Evolutionary conservation across 2,113 vertebrate genomes (phyloP).

Genomic region (Lipophrys pholis): DNA sequence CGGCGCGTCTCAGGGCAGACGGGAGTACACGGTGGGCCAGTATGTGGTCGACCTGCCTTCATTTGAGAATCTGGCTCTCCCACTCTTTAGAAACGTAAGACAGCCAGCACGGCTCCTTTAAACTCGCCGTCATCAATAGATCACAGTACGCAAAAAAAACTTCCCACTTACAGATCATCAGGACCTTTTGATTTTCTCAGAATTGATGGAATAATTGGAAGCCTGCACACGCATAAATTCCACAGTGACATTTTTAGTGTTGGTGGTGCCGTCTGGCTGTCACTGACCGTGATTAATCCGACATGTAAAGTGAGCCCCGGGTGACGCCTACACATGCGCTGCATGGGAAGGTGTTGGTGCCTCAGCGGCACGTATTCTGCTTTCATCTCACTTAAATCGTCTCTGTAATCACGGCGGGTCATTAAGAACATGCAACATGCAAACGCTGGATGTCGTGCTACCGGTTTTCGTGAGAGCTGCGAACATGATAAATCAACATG

Average conservation of each 20-base stretch:
- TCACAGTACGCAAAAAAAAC: constrained; percentile 44
- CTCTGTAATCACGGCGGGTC: constrained; percentile 50
- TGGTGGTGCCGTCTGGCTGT: constrained; percentile 77
- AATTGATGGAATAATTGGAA: constrained; percentile 75
- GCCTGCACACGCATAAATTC: constrained; percentile 70
- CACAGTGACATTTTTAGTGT: constrained; percentile 76
- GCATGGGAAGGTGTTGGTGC: constrained; percentile 58
- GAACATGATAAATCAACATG: background rate
- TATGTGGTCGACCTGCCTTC: constrained; percentile 91
- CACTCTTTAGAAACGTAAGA: constrained; percentile 90
- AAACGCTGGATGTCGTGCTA: background rate
- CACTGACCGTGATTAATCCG: constrained; percentile 72
- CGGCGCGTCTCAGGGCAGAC: constrained; percentile 71
- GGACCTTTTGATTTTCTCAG: constrained; percentile 56
- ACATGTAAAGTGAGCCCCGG: constrained; percentile 69
- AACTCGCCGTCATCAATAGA: constrained; percentile 51
- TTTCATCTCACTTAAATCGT: constrained; percentile 60
- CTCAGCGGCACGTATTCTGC: constrained; percentile 21
- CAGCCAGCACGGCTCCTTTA: background rate
- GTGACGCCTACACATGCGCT: constrained; percentile 60
- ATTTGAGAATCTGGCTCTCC: constrained; percentile 91
- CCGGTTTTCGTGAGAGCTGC: constrained; percentile 2
- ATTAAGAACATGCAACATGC: background rate
- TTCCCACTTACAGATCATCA: constrained; percentile 54
- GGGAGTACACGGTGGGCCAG: constrained; percentile 88